A percentile compares a stretch with the other conserved stretches of the same genome.
These are phyloP conservation scores for Hippocampus comes DNA, from an alignment of 2,113 vertebrate genomes.

Conservation along the genomic window DNA sequence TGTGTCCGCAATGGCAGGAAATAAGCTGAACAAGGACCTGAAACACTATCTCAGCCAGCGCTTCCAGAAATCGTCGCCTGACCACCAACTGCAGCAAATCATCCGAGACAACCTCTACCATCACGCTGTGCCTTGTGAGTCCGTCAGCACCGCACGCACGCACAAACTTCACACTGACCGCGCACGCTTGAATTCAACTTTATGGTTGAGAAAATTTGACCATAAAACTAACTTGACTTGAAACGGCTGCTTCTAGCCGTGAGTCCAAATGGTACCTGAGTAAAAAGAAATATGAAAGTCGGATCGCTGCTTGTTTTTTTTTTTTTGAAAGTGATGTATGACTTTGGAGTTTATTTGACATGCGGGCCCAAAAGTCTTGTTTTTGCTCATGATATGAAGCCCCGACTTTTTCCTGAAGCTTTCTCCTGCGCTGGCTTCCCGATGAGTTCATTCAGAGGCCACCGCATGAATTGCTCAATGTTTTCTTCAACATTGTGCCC, in stretches of 20 bases:
- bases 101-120: conserved; percentile 97
- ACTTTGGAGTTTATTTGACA: too few species aligned
- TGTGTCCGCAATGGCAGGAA: conserved; percentile 77
- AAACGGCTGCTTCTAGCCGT: neutral
- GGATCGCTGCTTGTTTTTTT: neutral
- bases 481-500: conserved; percentile 9
- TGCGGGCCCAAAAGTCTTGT: neutral
- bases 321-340: neutral
- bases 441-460: conserved; percentile 40
- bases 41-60: conserved; percentile 92
- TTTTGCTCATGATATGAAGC: neutral
- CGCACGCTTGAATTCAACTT: neutral
- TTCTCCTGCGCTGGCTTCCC: conserved; percentile 30
- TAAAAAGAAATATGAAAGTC: neutral
- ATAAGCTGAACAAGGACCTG: conserved; percentile 92
- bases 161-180: neutral
- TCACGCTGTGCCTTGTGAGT: conserved; percentile 99
- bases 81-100: conserved; percentile 93
- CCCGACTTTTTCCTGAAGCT: neutral
- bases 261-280: neutral
- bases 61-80: conserved; percentile 93
- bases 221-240: neutral
- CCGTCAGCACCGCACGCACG: neutral
- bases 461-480: conserved; percentile 40
- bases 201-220: neutral